Base-by-base conservation (phyloP, 2,113 vertebrate genomes). In the Barnardius zonarius region DNA sequence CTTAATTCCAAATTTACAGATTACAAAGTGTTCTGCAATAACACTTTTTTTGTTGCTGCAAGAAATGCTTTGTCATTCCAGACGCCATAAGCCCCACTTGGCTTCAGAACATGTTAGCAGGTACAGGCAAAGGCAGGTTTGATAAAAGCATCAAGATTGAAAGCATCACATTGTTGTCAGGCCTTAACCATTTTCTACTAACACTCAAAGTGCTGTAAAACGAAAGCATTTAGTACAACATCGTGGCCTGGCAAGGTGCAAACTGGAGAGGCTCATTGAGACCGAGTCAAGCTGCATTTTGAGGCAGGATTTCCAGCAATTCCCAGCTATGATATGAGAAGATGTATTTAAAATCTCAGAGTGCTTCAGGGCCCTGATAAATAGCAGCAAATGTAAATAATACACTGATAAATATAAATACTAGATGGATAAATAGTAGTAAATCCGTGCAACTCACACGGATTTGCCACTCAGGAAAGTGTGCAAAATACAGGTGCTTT, bases 11-110 rank as follows among this genome's bases (percentile, higher is more conserved):
- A 13, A 76, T 93, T 20, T 81, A 30, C 33, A 48, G 57, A 75
- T 91, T 69, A 67, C 14, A 19, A 90, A 94, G 73, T 30, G 86
- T 68, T 90, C 77, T 93, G 77, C 69, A 83, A 24, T 59, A 81
- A 75, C 11, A 7, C 11, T 20, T 59, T 13, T 11, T 15, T 15
- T 54, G 74, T 52, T 76, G 8, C 30, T 74, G 73, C 22, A 68
- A 59, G 83, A 91, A 87, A 74, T 17, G 83, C 77, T 72, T 44
- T 73, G 66, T 78, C 8, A 27, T 12, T 62, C 27, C 81, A 54
- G 74, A 17, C 49, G n/a, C 48, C 6, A 0, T 23, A 75, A 85
- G 72, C 63, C 64, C 24, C 0, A 2, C 61, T 33, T 39, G 83
- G 88, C 57, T 68, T 20, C 7, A 19, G 91, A 83, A 33, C n/a